phyloP scores from a whole-genome alignment of 2,113 vertebrate genomes.

The Eptesicus fuscus region DNA sequence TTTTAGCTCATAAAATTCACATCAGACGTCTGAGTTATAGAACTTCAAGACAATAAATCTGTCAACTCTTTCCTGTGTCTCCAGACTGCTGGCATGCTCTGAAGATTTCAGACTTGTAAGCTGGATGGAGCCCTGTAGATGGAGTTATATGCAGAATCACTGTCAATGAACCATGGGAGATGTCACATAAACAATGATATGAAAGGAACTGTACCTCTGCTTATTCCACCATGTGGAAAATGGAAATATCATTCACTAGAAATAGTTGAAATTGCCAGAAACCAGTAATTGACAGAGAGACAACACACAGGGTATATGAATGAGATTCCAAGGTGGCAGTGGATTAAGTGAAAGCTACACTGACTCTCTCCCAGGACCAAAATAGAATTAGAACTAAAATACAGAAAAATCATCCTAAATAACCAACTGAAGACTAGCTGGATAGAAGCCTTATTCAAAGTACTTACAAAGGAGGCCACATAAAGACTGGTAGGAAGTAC shows the following conservation, averaged over 20 bases:
- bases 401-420: too few relatives aligned
- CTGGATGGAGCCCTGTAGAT: neutral
- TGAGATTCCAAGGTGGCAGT: too few relatives aligned
- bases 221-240: neutral
- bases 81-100: too few relatives aligned
- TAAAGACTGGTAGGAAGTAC: too few relatives aligned
- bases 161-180: neutral
- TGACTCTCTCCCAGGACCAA: too few relatives aligned
- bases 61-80: too few relatives aligned
- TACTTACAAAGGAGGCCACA: too few relatives aligned
- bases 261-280: slow-evolving; percentile 44
- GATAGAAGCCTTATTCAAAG: too few relatives aligned
- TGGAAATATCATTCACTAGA: slow-evolving; percentile 61
- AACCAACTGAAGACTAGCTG: too few relatives aligned
- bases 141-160: neutral
- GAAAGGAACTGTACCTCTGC: neutral
- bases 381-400: too few relatives aligned
- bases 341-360: too few relatives aligned
- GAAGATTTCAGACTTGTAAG: too few relatives aligned
- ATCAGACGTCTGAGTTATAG: neutral
- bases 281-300: slow-evolving; percentile 2
- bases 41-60: neutral
- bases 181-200: neutral
- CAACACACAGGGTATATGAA: neutral
- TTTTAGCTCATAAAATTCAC: neutral